A percentile compares a stretch with the other conserved stretches of the same genome.
phyloP scores from a whole-genome alignment of 2,113 vertebrate genomes.

The Leucoraja erinaceus region DNA sequence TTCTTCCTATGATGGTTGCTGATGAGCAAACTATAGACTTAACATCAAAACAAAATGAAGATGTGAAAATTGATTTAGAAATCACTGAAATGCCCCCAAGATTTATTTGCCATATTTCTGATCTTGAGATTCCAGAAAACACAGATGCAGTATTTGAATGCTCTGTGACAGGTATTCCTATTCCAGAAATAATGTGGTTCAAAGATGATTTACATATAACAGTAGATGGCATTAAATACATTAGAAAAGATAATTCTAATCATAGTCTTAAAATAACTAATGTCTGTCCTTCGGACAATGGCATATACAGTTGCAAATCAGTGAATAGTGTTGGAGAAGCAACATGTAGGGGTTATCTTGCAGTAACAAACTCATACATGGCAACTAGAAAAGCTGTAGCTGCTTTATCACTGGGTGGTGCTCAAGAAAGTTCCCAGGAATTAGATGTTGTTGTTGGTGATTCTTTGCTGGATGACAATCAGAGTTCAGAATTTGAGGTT shows the following conservation, averaged over 20 bases:
- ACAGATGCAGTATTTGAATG: slow-evolving; percentile 81
- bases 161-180: slow-evolving; percentile 80
- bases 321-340: slow-evolving; percentile 81
- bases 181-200: slow-evolving; percentile 81
- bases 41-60: slow-evolving; percentile 61
- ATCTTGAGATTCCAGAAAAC: slow-evolving; percentile 69
- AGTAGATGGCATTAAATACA: slow-evolving; percentile 64
- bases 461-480: slow-evolving; percentile 55
- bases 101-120: slow-evolving; percentile 78
- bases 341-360: slow-evolving; percentile 68
- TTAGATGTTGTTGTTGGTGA: slow-evolving; percentile 68
- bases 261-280: slow-evolving; percentile 75
- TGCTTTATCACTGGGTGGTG: slow-evolving; percentile 50
- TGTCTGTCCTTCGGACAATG: slow-evolving; percentile 65
- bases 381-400: slow-evolving; percentile 54
- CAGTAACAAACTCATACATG: slow-evolving; percentile 57
- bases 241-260: slow-evolving; percentile 70
- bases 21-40: slow-evolving; percentile 67
- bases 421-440: slow-evolving; percentile 57
- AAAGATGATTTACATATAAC: slow-evolving; percentile 69
- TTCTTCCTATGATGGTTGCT: slow-evolving; percentile 77
- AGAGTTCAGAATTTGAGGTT: slow-evolving; percentile 74
- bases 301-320: slow-evolving; percentile 76
- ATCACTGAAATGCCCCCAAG: slow-evolving; percentile 90
- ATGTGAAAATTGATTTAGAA: slow-evolving; percentile 87